These are phyloP conservation scores for Liopterus haemorrhoidalis DNA, from an alignment of 2,888 invertebrate genomes.

Conservation along the genomic window DNA sequence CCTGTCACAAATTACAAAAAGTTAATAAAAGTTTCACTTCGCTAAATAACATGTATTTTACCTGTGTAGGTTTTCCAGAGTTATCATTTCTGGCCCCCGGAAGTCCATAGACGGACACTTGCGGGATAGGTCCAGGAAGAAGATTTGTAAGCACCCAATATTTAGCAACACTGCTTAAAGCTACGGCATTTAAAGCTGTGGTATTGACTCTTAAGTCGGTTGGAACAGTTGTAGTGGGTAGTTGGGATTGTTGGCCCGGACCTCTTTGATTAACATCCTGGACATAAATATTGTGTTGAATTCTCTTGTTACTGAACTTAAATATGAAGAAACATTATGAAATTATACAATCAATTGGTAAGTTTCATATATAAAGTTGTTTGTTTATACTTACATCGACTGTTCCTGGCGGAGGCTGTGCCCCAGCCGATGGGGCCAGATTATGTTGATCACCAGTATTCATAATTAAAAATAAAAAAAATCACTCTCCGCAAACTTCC, in stretches of 20 bases:
- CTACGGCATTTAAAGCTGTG: constrained; percentile 60
- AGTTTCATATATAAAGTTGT: no score
- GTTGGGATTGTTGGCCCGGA: constrained; percentile 43
- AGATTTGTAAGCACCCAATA: constrained; percentile 81
- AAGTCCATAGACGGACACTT: constrained; percentile 66
- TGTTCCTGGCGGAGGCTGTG: constrained; percentile 52
- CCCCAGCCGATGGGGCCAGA: constrained; percentile 47
- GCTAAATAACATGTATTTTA: no score
- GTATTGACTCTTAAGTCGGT: constrained; percentile 60
- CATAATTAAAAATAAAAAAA: constrained; percentile 40
- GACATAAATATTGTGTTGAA: no score
- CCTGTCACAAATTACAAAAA: constrained; percentile 35
- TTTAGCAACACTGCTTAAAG: constrained; percentile 71
- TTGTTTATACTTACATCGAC: no score
- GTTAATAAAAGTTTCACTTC: constrained; percentile 12
- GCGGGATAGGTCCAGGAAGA: constrained; percentile 69
- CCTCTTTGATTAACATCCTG: no score
- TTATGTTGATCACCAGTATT: constrained; percentile 55
- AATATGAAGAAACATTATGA: no score
- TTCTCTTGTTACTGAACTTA: no score
- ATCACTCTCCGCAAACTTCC: constrained; percentile 33
- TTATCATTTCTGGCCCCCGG: constrained; percentile 56
- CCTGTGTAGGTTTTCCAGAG: constrained; percentile 57
- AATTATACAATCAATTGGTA: no score
- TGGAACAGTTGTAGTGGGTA: constrained; percentile 52